Percentiles rank a stretch among this genome's conserved stretches.
Conservation (phyloP, 1,140 invertebrate species). For the Drosophila asahinai region DNA sequence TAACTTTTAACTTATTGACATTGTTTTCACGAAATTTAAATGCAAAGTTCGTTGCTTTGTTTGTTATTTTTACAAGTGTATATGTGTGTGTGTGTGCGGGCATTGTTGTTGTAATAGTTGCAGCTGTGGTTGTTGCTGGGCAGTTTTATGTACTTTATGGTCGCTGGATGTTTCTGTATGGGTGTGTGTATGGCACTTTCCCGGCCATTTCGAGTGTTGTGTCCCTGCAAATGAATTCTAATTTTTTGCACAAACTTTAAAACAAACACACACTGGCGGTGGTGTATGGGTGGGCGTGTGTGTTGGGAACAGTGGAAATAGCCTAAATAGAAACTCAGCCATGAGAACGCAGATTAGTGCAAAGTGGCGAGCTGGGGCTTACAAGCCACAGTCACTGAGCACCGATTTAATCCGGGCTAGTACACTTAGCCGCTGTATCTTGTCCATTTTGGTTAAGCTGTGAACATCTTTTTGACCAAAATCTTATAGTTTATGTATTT, state of each 20-base stretch:
- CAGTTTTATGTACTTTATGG: constrained; percentile 55
- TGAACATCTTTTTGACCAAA: neutral
- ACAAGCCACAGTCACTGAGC: constrained; percentile 22
- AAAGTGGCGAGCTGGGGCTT: constrained; percentile 10
- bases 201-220: constrained; percentile 58
- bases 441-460: neutral
- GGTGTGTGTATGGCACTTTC: constrained; percentile 28
- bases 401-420: constrained; percentile 6
- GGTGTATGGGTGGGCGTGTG: neutral
- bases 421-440: neutral
- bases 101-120: constrained; percentile 12
- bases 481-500: too few species aligned
- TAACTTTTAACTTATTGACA: constrained; percentile 8
- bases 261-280: constrained; percentile 30
- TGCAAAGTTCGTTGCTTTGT: constrained; percentile 4
- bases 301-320: constrained; percentile 29
- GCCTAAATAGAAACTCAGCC: constrained; percentile 45
- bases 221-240: constrained; percentile 76
- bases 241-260: constrained; percentile 74
- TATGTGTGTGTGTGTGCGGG: neutral
- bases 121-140: constrained; percentile 49
- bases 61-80: constrained; percentile 11
- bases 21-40: constrained; percentile 13
- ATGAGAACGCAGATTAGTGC: constrained; percentile 41
- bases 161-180: constrained; percentile 4